Evolutionary conservation across 2,888 invertebrate species (phyloP).

Genomic region (Lasioglossum zephyrum): DNA sequence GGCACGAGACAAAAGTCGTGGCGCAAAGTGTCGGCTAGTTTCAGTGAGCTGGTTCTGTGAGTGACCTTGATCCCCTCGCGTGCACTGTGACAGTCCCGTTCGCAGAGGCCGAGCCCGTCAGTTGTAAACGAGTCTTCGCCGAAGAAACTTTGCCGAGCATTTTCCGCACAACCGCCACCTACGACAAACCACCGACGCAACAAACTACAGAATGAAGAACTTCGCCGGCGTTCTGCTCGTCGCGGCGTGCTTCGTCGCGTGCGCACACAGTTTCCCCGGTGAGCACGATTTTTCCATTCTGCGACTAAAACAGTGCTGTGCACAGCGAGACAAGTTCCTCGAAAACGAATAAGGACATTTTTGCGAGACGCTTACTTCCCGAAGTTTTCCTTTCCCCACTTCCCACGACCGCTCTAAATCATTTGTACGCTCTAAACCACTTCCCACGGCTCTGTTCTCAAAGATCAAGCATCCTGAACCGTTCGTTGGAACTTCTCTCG

Average conservation of each 20-base stretch:
- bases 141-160: slow-evolving; percentile 20
- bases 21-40: slow-evolving; percentile 72
- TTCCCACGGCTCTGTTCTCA: neutral
- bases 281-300: slow-evolving; percentile 61
- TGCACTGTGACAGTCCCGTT: slow-evolving; percentile 62
- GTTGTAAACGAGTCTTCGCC: slow-evolving; percentile 68
- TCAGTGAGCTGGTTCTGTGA: slow-evolving; percentile 74
- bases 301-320: neutral
- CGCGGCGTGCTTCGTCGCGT: slow-evolving; percentile 74
- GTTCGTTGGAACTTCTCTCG: slow-evolving; percentile 16
- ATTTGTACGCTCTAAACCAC: neutral
- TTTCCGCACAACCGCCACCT: neutral
- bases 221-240: slow-evolving; percentile 68
- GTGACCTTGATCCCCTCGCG: slow-evolving; percentile 75
- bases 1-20: slow-evolving; percentile 64
- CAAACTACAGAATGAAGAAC: slow-evolving; percentile 62
- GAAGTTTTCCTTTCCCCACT: too few relatives aligned
- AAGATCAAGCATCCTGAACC: neutral
- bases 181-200: neutral
- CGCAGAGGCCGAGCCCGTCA: slow-evolving; percentile 51
- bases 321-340: neutral
- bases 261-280: slow-evolving; percentile 77
- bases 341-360: neutral
- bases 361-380: neutral
- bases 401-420: neutral